Conservation (phyloP, 23 tunicate genomes). For the Trididemnum clinides region DNA sequence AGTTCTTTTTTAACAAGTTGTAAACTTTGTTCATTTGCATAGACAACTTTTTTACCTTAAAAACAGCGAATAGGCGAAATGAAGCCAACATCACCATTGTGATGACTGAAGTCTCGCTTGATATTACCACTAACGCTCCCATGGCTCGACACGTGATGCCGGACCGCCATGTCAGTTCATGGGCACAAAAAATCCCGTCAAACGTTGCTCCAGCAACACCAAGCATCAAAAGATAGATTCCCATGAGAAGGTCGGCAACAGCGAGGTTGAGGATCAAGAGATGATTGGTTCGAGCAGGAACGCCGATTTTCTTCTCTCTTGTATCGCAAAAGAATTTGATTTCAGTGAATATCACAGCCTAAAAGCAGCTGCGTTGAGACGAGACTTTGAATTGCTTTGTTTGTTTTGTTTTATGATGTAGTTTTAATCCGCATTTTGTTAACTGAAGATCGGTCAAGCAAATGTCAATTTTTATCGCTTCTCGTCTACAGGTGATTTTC, state of each 20-base stretch:
- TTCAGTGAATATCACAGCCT: neutral
- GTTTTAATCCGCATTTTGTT: too few relatives aligned
- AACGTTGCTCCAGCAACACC: slow-evolving; percentile 14
- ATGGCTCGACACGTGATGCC: slow-evolving; percentile 14
- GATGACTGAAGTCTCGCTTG: slow-evolving; percentile 51
- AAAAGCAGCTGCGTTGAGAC: too few relatives aligned
- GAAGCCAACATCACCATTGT: slow-evolving; percentile 47
- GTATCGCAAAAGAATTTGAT: neutral
- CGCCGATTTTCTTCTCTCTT: neutral
- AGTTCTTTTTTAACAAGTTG: too few relatives aligned
- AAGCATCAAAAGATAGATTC: slow-evolving; percentile 41
- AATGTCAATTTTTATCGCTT: too few relatives aligned
- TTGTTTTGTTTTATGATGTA: too few relatives aligned
- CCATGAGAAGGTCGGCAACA: slow-evolving; percentile 40
- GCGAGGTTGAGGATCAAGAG: slow-evolving; percentile 25
- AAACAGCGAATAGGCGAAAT: slow-evolving; percentile 26
- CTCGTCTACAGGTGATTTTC: too few relatives aligned
- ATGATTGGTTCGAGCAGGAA: neutral
- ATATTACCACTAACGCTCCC: slow-evolving; percentile 42
- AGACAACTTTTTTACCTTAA: slow-evolving; percentile 27
- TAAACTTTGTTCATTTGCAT: too few relatives aligned
- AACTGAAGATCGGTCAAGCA: too few relatives aligned
- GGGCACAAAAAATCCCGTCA: slow-evolving; percentile 14
- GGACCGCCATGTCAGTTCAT: slow-evolving; percentile 43
- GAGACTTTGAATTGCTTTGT: too few relatives aligned